These are phyloP conservation scores for Triops longicaudatus DNA, from an alignment of 1,140 invertebrate genomes.

Conservation along the genomic window DNA sequence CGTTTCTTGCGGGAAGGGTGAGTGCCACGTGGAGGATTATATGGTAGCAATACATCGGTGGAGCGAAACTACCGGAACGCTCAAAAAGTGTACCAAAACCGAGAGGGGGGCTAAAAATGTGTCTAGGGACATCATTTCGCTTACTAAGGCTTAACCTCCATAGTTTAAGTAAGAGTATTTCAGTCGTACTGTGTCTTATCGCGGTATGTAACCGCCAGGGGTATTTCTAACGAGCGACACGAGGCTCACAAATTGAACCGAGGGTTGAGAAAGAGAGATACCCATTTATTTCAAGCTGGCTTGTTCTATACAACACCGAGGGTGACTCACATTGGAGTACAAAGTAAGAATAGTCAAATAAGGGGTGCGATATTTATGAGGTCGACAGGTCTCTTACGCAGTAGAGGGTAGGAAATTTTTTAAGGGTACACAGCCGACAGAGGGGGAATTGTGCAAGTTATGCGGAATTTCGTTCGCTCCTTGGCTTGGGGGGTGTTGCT, in stretches of 20 bases:
- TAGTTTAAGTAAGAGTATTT: background rate
- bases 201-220: background rate
- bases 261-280: background rate
- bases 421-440: background rate
- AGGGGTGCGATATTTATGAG: background rate
- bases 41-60: background rate
- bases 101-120: background rate
- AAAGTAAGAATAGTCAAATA: background rate
- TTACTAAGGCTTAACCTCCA: background rate
- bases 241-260: background rate
- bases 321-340: background rate
- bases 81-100: background rate
- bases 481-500: background rate
- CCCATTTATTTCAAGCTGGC: background rate
- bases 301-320: background rate
- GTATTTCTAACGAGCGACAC: background rate
- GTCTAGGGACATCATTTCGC: background rate
- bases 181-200: background rate
- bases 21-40: constrained; percentile 3
- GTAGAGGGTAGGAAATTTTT: background rate
- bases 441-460: background rate
- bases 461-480: background rate
- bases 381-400: background rate
- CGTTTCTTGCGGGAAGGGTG: background rate
- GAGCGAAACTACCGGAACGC: background rate